These are phyloP conservation scores for Flexamia atlantica DNA, from an alignment of 2,888 invertebrate species.

Conservation along the genomic window DNA sequence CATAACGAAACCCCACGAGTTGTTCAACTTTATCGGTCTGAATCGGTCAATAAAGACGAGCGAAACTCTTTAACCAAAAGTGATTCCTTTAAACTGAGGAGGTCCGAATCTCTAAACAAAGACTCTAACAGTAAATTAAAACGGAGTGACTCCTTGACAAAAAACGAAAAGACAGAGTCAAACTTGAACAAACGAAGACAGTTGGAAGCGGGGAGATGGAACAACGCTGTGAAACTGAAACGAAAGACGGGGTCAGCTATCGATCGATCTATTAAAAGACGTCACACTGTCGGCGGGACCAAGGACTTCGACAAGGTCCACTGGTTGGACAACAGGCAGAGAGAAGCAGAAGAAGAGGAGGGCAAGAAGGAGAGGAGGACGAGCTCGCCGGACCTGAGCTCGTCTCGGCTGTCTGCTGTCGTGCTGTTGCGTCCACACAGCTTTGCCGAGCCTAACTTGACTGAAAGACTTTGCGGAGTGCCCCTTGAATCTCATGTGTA, in stretches of 20 bases:
- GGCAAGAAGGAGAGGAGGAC: constrained; percentile 77
- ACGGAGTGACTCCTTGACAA: constrained; percentile 82
- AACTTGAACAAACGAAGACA: constrained; percentile 85
- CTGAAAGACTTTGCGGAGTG: constrained; percentile 77
- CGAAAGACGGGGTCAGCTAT: constrained; percentile 82
- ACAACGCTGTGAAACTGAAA: constrained; percentile 79
- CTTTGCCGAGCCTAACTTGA: constrained; percentile 70
- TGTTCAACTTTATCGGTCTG: constrained; percentile 65
- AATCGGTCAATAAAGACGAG: constrained; percentile 71
- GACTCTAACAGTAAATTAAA: constrained; percentile 74
- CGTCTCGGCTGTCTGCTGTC: constrained; percentile 73
- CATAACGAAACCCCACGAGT: constrained; percentile 47
- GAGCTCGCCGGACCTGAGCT: constrained; percentile 80
- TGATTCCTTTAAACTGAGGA: constrained; percentile 76
- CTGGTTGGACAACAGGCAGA: constrained; percentile 78
- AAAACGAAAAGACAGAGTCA: constrained; percentile 87
- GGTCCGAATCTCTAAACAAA: constrained; percentile 82
- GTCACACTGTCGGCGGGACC: constrained; percentile 96
- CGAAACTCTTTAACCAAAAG: constrained; percentile 73
- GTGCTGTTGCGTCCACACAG: constrained; percentile 71
- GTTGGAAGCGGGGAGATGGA: constrained; percentile 75
- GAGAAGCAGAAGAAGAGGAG: constrained; percentile 74
- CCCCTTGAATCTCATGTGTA: constrained; percentile 80
- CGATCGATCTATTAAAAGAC: constrained; percentile 90
- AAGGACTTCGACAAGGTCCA: constrained; percentile 87